Evolutionary conservation across 2,888 invertebrate genomes (phyloP).

Genomic region (Heteromurus nitidus): DNA sequence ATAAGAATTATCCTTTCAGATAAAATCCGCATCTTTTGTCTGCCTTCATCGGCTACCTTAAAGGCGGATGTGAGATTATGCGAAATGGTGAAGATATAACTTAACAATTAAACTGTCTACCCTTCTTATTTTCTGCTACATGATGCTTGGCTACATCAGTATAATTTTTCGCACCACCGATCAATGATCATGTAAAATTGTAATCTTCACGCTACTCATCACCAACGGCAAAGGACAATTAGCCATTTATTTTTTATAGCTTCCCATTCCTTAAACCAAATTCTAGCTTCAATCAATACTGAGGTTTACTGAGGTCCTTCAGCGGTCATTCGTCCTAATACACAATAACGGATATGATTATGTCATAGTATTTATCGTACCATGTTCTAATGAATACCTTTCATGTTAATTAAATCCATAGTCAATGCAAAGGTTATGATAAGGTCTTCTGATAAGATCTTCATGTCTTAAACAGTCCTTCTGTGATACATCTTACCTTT

Average conservation of each 20-base stretch:
- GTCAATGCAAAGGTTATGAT: constrained; percentile 23
- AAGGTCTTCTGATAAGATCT: neutral
- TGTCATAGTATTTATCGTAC: neutral
- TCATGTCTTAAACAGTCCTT: too few species aligned
- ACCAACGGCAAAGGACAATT: neutral
- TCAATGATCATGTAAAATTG: neutral
- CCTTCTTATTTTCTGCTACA: too few species aligned
- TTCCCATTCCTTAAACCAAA: neutral
- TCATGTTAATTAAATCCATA: neutral
- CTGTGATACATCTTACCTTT: too few species aligned
- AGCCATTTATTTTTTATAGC: constrained; percentile 2
- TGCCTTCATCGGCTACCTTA: too few species aligned
- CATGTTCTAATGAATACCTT: too few species aligned
- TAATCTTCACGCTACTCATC: neutral
- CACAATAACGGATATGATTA: neutral
- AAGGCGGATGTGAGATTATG: neutral
- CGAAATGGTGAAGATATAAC: neutral
- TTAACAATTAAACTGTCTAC: neutral
- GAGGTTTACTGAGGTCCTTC: neutral
- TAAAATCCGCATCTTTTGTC: too few species aligned
- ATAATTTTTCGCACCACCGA: too few species aligned
- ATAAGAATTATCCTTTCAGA: too few species aligned
- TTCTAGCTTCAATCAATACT: neutral
- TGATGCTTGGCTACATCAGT: too few species aligned
- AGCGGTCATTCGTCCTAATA: neutral